Evolutionary conservation across 2,113 vertebrate species (phyloP).

Genomic region (Passer domesticus): DNA sequence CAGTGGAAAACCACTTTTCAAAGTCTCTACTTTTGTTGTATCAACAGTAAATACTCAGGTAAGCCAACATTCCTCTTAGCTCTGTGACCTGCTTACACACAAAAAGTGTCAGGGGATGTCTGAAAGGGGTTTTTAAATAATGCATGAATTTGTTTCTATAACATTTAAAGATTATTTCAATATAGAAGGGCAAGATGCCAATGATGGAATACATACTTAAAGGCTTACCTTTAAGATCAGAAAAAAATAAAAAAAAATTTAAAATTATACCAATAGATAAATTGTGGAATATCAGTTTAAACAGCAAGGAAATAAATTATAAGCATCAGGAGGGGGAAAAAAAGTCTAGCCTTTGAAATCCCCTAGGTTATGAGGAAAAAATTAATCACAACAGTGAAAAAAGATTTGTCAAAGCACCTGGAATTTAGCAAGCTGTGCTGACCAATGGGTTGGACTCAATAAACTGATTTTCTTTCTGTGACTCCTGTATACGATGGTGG

Average conservation of each 20-base stretch:
- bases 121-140: not conserved
- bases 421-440: not conserved
- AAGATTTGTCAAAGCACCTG: not conserved
- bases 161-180: not conserved
- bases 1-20: constrained; percentile 91
- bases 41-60: constrained; percentile 98
- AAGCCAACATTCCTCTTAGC: not conserved
- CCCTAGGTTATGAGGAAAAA: not conserved
- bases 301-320: not conserved
- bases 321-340: not conserved
- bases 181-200: not conserved
- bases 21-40: constrained; percentile 87
- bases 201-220: not conserved
- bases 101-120: not conserved
- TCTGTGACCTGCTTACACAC: not conserved
- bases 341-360: not conserved
- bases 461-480: not conserved
- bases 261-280: not conserved
- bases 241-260: not conserved
- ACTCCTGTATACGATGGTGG: not conserved
- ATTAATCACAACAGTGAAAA: not conserved
- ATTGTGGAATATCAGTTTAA: not conserved
- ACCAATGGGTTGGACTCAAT: not conserved
- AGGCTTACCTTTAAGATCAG: not conserved
- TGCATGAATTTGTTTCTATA: not conserved